These are phyloP conservation scores for Mastigias papua DNA, from an alignment of 30 jellyfish, hydroid and myxozoan genomes.

Conservation along the genomic window DNA sequence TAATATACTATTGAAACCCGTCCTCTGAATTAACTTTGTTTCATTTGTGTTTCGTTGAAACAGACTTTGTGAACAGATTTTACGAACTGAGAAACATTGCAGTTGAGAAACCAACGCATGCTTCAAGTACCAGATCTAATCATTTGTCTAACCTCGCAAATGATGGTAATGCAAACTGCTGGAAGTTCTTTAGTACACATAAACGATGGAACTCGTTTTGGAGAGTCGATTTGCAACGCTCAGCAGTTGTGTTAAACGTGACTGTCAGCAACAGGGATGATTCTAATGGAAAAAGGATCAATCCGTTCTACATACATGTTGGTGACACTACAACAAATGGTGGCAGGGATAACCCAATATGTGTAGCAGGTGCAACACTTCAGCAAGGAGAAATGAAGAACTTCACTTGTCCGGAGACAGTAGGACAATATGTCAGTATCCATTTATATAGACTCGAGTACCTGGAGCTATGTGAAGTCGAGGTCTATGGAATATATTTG, in stretches of 20 bases:
- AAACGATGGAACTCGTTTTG: not conserved
- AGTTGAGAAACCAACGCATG: not conserved
- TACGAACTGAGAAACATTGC: not conserved
- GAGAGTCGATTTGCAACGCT: not conserved
- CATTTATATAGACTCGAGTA: not conserved
- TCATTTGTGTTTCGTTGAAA: not conserved
- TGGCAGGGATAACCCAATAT: not conserved
- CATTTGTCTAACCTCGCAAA: not conserved
- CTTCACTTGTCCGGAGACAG: constrained; percentile 6
- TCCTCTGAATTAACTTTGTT: no score
- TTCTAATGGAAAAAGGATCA: not conserved
- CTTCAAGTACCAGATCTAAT: not conserved
- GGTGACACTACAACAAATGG: not conserved
- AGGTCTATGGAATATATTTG: not conserved
- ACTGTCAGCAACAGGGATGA: not conserved
- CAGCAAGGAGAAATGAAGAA: constrained; percentile 5
- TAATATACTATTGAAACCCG: no score
- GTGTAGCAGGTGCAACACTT: constrained; percentile 1
- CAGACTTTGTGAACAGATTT: not conserved
- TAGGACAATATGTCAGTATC: constrained; percentile 3
- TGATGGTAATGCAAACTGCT: not conserved
- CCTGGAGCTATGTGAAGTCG: not conserved
- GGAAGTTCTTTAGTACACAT: not conserved
- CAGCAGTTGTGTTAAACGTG: not conserved
- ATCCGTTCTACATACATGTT: not conserved